Evolutionary conservation across 2,797 vertebrate species (phyloP), one percentile per base, ranked within the genome.

Genomic region (Molossus alvarezi): DNA sequence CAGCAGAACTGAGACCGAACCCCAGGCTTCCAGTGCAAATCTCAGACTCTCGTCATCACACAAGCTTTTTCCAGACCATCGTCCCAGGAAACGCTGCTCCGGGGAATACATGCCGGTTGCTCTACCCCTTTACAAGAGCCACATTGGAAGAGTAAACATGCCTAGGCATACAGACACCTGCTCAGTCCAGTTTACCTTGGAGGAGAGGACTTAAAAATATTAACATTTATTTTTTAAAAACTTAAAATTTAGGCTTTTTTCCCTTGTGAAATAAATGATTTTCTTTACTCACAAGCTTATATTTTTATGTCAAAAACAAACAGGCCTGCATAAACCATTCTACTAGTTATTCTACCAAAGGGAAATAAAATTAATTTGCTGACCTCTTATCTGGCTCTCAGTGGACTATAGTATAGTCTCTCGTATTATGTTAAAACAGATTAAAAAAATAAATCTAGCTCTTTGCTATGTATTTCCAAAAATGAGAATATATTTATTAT

Each of bases 341-440:
- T 13, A 62, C 6, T 29, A 41, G 18, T 45, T 65, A 83, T 25
- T 84, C 71, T 75, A 14, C 9, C 17, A 11, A 55, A 71, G 15
- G 71, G 18, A 89, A 94, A 69, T 83, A 29, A 51, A 83, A 67
- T n/a, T 51, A 18, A 76, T n/a, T 67, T 81, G 45, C 48, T 73
- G 76, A 53, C 8, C 3, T 25, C 23, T 60, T 69, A n/a, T 53
- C 51, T 90, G 71, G 18, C 29, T 84, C 7, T 60, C 18, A 23
- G 25, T 84, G 41, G 41, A 71, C n/a, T 41, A 18, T 25, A 25
- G 51, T 57, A 48, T 67, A 65, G 37, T 6, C 27, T 17, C 60
- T 83, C 12, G 45, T n/a, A n/a, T 82, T 37, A 67, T 48, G n/a
- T 84, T 60, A 53, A 90, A 51, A 75, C 45, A 75, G 72, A 48